Conservation (phyloP, 2,888 invertebrate species). For the Synergus laeviventris region DNA sequence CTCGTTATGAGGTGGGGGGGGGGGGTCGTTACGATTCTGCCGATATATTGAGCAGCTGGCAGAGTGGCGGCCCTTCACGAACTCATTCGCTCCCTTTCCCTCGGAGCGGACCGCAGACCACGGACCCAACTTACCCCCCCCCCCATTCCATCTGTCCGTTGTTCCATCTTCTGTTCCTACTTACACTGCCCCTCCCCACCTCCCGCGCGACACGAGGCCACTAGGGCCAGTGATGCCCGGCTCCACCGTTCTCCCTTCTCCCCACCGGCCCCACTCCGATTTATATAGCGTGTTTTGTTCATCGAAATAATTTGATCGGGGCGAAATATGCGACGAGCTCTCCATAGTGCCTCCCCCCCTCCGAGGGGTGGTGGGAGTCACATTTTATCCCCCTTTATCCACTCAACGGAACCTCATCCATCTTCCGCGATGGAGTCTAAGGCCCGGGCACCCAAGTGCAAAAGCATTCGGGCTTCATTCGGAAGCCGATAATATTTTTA, state of each 20-base stretch:
- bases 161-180: conserved; percentile 27
- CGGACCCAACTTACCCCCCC: neutral
- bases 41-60: conserved; percentile 58
- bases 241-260: conserved; percentile 47
- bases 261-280: no score
- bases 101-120: neutral
- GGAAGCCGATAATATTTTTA: neutral
- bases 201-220: conserved; percentile 20
- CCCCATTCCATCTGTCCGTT: neutral
- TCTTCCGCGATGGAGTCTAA: conserved; percentile 60
- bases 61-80: conserved; percentile 48
- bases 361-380: conserved; percentile 53
- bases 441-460: neutral
- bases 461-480: neutral
- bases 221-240: neutral
- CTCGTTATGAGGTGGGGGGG: conserved; percentile 43
- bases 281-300: conserved; percentile 63
- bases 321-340: conserved; percentile 66
- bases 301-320: conserved; percentile 66
- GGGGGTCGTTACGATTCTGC: conserved; percentile 55
- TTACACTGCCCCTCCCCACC: conserved; percentile 19
- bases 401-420: conserved; percentile 61
- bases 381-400: conserved; percentile 57
- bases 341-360: conserved; percentile 58
- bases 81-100: conserved; percentile 14